These are phyloP conservation scores for Mesorhabditis spiculigera DNA, from an alignment of 2,888 invertebrate genomes.

Conservation along the genomic window DNA sequence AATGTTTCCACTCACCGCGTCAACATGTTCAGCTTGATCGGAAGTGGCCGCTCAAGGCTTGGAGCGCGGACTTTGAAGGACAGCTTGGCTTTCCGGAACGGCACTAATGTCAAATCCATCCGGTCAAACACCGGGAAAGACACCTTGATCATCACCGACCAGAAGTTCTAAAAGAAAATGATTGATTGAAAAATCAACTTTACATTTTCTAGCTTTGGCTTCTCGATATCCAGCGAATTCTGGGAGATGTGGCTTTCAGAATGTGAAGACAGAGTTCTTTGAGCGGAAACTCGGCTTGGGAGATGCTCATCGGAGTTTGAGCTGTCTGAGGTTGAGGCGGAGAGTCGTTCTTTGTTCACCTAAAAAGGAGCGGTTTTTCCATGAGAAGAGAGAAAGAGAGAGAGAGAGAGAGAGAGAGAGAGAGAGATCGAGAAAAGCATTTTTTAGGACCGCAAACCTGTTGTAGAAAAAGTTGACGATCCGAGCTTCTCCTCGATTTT, in stretches of 20 bases:
- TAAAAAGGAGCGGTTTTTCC: neutral
- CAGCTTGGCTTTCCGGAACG: neutral
- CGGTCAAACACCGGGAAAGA: neutral
- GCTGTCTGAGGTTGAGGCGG: neutral
- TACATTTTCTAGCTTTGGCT: neutral
- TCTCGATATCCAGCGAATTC: neutral
- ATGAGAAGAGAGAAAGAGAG: too few relatives aligned
- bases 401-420: too few relatives aligned
- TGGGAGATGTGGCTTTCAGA: neutral
- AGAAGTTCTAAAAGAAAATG: conserved; percentile 5
- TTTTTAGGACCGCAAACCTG: neutral
- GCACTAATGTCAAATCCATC: neutral
- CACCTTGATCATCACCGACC: neutral
- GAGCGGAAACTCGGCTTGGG: neutral
- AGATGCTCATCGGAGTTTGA: neutral
- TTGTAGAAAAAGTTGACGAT: neutral
- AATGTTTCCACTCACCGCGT: neutral
- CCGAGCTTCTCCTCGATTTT: neutral
- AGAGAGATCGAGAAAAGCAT: too few relatives aligned
- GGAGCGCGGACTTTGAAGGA: neutral
- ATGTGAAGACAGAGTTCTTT: neutral
- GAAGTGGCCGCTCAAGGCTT: neutral
- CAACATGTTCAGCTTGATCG: conserved; percentile 4
- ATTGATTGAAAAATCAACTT: too few relatives aligned
- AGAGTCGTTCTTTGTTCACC: neutral